phyloP scores from a whole-genome alignment of 2,888 invertebrate species.

The Leptopilina myrica region DNA sequence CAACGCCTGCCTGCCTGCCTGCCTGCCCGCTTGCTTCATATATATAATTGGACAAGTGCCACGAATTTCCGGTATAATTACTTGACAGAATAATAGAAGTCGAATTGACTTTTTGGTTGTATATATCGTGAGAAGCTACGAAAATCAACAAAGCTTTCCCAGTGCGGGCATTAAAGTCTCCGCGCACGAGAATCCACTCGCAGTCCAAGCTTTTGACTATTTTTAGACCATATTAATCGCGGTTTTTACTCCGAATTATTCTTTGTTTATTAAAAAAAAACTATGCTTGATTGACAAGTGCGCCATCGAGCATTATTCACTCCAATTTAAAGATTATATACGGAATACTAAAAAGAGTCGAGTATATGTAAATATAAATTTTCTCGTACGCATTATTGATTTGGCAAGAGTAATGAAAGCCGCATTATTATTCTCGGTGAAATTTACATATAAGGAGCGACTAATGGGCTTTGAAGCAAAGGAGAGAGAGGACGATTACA shows the following conservation, averaged over 20 bases:
- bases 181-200: no score
- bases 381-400: conserved; percentile 12
- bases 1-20: neutral
- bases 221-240: no score
- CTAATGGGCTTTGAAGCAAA: conserved; percentile 23
- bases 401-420: conserved; percentile 29
- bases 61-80: conserved; percentile 41
- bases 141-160: no score
- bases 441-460: conserved; percentile 36
- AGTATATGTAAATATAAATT: conserved; percentile 2
- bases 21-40: neutral
- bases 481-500: conserved; percentile 27
- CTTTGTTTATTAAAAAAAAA: neutral
- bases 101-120: neutral
- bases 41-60: conserved; percentile 7
- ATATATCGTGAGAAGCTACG: no score
- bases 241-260: no score
- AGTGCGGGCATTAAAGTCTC: no score
- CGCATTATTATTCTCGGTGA: conserved; percentile 19
- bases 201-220: no score
- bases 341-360: neutral
- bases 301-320: neutral
- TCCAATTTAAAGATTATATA: conserved; percentile 26
- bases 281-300: neutral
- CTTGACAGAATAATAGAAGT: conserved; percentile 38